These are phyloP conservation scores for Sus cebifrons DNA, from an alignment of 2,797 vertebrate genomes.

Conservation along the genomic window DNA sequence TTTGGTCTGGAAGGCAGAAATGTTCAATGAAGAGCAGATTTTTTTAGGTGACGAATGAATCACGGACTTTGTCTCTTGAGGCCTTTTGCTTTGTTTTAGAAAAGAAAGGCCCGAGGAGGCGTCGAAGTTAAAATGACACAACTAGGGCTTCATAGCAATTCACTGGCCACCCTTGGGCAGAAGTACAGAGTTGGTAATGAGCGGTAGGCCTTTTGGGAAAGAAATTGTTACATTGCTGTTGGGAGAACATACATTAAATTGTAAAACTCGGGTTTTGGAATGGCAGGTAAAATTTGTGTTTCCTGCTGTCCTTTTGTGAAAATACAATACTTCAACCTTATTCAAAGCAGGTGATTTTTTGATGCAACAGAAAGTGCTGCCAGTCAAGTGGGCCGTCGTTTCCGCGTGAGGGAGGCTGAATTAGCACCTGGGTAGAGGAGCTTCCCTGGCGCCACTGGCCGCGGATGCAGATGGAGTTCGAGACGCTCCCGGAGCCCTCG, in stretches of 20 bases:
- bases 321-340: background rate
- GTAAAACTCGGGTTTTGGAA: slow-evolving; percentile 33
- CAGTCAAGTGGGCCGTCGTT: background rate
- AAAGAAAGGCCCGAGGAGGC: background rate
- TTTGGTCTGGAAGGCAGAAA: background rate
- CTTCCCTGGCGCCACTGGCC: background rate
- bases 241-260: background rate
- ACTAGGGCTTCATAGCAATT: background rate
- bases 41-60: background rate
- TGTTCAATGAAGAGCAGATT: background rate
- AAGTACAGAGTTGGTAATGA: background rate
- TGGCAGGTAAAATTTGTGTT: background rate
- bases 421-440: fast-evolving
- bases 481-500: fast-evolving
- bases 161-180: background rate
- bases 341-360: background rate
- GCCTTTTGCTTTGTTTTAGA: background rate
- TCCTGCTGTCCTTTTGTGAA: background rate
- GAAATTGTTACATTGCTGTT: background rate
- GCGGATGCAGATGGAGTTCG: background rate
- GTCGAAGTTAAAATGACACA: background rate
- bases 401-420: background rate
- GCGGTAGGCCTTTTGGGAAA: background rate
- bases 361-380: background rate
- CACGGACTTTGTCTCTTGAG: background rate